Evolutionary conservation across 2,797 vertebrate species (phyloP), one percentile per base, ranked within the genome.

Genomic region (Cryptoprocta ferox): DNA sequence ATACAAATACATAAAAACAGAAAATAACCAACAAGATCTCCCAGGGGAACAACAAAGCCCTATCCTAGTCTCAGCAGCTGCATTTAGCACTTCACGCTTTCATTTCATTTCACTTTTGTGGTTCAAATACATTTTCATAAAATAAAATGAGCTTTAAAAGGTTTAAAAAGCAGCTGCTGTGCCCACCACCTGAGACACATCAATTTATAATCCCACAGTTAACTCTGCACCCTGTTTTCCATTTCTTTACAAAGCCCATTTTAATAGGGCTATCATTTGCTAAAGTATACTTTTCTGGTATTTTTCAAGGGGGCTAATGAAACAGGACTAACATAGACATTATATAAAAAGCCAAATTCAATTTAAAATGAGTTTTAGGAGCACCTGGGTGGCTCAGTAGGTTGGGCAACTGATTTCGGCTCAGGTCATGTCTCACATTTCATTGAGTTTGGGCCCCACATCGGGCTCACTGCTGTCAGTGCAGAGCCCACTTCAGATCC

Each of bases 71-170:
- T 92, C 89, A 65, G 86, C 45, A 96, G 94, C 92, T 89, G 71
- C 65, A 89, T 83, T 94, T 94, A 94, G 97, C 89, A 91, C 78
- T 79, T 96, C n/a, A 45, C 1, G 6, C 61, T 93, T 89, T 68
- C 86, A 84, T 97, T 95, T 95, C 78, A 94, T 65, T 96, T 81
- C 96, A 65, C 24, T 68, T 91, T 35, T 92, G 95, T 73, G 37
- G 66, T 84, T 94, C 95, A 92, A 80, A 94, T 90, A 95, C 80
- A 94, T 95, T 90, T 97, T 87, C 80, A 87, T 96, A 96, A 97
- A 97, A 91, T 93, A 91, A 98, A 96, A 97, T 0, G 4, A 95
- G 82, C 59, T 89, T 88, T 95, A 82, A 95, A 94, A 73, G 85
- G 70, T 95, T 93, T 96, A 84, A 73, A 81, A 91, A 94, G 96